Evolutionary conservation across 2,113 vertebrate species (phyloP).

Genomic region (Calidris pygmaea): DNA sequence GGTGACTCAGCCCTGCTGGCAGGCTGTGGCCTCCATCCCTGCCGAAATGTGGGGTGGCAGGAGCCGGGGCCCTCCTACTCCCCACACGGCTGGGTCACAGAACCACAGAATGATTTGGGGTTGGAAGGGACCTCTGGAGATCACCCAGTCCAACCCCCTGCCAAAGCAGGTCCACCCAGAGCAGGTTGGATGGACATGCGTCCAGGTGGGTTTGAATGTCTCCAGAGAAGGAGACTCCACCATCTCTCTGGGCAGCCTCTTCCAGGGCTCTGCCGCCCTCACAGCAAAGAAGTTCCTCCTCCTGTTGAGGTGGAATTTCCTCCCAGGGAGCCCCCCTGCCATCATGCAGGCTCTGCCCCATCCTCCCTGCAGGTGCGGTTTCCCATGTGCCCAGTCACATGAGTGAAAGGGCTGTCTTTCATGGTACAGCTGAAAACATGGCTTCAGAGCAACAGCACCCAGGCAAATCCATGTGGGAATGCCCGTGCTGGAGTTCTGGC

Average conservation of each 20-base stretch:
- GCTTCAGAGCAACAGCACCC: background rate
- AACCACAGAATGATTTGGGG: background rate
- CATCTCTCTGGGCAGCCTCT: background rate
- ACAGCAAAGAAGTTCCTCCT: background rate
- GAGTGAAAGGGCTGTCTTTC: background rate
- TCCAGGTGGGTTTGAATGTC: background rate
- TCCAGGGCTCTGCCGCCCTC: background rate
- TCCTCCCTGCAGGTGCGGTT: rapidly evolving
- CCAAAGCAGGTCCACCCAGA: background rate
- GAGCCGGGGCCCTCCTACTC: no score
- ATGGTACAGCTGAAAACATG: background rate
- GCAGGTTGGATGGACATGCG: background rate
- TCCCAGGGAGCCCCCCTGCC: no score
- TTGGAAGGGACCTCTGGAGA: background rate
- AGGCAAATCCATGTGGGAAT: rapidly evolving
- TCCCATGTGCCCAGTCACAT: rapidly evolving
- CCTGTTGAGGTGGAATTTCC: background rate
- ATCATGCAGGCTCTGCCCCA: background rate
- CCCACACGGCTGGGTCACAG: rapidly evolving
- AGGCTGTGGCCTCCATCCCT: rapidly evolving
- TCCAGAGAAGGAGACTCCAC: background rate
- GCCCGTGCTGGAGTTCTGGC: rapidly evolving
- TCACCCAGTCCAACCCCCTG: background rate
- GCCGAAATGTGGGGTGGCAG: rapidly evolving
- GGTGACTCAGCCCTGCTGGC: no score